Base-by-base conservation (phyloP, 2,113 vertebrate species). In the Oryzias celebensis region DNA sequence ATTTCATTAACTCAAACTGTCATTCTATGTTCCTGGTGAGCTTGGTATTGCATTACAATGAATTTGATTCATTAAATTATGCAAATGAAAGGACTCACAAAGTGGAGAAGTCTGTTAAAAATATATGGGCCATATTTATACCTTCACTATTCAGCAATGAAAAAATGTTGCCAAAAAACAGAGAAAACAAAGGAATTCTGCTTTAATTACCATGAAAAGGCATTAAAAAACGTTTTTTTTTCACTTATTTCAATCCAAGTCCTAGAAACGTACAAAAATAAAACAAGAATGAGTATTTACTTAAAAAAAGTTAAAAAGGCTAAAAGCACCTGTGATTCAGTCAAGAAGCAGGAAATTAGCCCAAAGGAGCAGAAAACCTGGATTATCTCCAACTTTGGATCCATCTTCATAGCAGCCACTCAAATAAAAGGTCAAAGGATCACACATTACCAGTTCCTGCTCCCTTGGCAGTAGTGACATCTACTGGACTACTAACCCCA, bases 1-100 rank as follows among this genome's bases (percentile, higher is more conserved):
- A 92, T 92, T 93, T 93, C 92, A 92, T 92, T 92, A 92, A 92
- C 91, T 93, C 91, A 90, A 91, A 92, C 90, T 91, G 90, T 93
- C 91, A 93, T 93, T 93, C 87, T 85, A 86, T 90, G 86, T 92
- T 92, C 82, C 81, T 88, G 71, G 73, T 82, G 90, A 91, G 88
- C 89, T 92, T 86, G 77, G 87, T 85, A 91, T 89, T 90, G 91
- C 88, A 92, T 93, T 92, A 92, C 90, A 92, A 92, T 93, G 91
- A 91, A 91, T 88, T 82, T 79, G 87, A 91, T 90, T 92, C 87
- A 92, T 92, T 93, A 91, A 87, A 91, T 92, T 92, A 92, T 93
- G 92, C 91, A 92, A 92, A 93, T 93, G 86, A 90, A 85, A 85
- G 76, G 81, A 89, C 82, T 52, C 71, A 82, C 75, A 81, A 77